Conservation (phyloP, 2,113 vertebrate genomes). For the Clarias macrocephalus region DNA sequence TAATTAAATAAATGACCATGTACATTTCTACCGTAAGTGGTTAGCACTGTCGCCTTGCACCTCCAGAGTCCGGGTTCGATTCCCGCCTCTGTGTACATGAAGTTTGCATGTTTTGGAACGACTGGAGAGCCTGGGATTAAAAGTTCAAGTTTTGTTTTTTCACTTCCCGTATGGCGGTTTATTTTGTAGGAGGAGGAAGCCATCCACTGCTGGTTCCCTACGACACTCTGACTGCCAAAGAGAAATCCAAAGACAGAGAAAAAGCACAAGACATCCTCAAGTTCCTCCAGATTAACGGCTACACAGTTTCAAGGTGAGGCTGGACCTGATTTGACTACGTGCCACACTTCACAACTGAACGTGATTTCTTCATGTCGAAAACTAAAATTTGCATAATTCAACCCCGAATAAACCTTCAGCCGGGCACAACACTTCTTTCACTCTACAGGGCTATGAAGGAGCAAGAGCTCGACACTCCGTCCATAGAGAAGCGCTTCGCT, state of each 20-base stretch:
- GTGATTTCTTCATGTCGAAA: neutral
- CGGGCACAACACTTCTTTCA: neutral
- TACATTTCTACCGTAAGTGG: neutral
- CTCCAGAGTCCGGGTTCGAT: too few relatives aligned
- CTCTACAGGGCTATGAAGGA: constrained; percentile 83
- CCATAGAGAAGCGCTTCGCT: constrained; percentile 94
- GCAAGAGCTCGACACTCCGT: constrained; percentile 89
- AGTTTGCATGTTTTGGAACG: neutral
- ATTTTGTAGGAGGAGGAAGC: constrained; percentile 84
- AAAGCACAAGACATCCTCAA: constrained; percentile 96
- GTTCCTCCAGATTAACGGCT: constrained; percentile 94
- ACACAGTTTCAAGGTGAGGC: constrained; percentile 85
- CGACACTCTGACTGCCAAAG: constrained; percentile 94
- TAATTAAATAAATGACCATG: neutral
- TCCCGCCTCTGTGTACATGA: too few relatives aligned
- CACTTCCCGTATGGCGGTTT: constrained; percentile 1
- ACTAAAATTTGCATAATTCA: neutral
- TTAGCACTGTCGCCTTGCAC: too few relatives aligned
- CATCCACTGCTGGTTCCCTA: constrained; percentile 94
- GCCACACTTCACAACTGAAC: neutral
- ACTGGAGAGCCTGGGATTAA: neutral
- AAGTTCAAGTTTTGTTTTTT: neutral
- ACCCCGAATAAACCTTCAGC: neutral
- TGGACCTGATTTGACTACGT: too few relatives aligned
- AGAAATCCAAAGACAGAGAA: constrained; percentile 92